Base-by-base conservation (phyloP, 2,113 vertebrate species). In the Cacatua alba region DNA sequence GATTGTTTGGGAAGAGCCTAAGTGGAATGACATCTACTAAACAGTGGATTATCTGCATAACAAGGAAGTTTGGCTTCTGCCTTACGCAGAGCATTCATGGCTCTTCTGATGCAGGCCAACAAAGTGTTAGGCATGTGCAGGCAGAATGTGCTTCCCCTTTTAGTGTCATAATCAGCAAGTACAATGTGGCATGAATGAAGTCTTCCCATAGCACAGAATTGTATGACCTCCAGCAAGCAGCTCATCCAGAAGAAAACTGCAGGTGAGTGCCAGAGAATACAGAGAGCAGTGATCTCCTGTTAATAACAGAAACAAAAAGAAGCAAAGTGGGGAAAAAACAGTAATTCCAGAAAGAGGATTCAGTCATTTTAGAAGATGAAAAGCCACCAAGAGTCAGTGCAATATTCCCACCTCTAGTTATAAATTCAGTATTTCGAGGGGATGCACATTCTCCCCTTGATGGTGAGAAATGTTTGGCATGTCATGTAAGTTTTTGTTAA, bases 41-140 rank as follows among this genome's bases (percentile, higher is more conserved):
- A 65, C 18, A 64, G 46, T 79, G 75, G 82, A 94, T 96, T 90
- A 88, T 90, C 79, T 77, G 76, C 88, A 83, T 96, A 82, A 90
- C 88, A 79, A 71, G 82, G 52, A 96, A 78, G 78, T 84, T 62
- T 90, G 85, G 63, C 75, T 82, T 91, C 87, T 88, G 62, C 43
- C 92, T 95, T 90, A 93, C 46, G 65, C 78, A 75, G 33, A 82
- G 85, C 67, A 74, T 80, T 41, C 90, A 67, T 25, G 44, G 53
- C 70, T 90, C 41, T 72, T 71, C 78, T 94, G 67, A 48, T 82
- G 64, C 44, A 90, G 88, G 55, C 49, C 90, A 93, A 28, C 57
- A 28, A 55, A 92, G 18, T 25, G 23, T 55, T 37, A 63, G 67
- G 88, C 49, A 88, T 79, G 68, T n/a, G 62, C 63, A 76, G 49